Conservation (phyloP, 2,113 vertebrate species). For the Thamnaconus septentrionalis region DNA sequence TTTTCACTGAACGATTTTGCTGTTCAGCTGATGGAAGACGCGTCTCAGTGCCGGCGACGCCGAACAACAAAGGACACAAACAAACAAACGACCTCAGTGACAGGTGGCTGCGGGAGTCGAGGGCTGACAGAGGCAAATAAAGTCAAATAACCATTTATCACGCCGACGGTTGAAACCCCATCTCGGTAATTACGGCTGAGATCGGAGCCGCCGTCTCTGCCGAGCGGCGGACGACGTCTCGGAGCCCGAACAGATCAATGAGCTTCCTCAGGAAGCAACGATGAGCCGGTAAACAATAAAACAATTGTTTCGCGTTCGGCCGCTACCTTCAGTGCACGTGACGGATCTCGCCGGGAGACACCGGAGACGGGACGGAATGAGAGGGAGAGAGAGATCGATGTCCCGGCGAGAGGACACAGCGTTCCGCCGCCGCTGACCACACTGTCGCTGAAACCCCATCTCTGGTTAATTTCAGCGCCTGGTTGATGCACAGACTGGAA, state of each 20-base stretch:
- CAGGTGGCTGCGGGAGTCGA: conserved; percentile 40
- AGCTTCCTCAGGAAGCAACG: conserved; percentile 62
- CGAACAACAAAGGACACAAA: conserved; percentile 36
- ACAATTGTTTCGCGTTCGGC: conserved; percentile 58
- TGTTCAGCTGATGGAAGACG: conserved; percentile 60
- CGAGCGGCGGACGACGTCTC: conserved; percentile 43
- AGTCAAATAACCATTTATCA: conserved; percentile 70
- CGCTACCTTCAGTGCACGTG: conserved; percentile 37
- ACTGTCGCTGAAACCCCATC: too few species aligned
- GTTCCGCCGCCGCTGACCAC: background rate
- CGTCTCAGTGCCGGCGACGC: conserved; percentile 46
- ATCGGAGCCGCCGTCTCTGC: conserved; percentile 60
- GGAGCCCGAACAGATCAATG: conserved; percentile 59
- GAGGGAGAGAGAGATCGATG: conserved; percentile 57
- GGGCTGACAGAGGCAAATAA: conserved; percentile 59
- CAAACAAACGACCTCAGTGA: conserved; percentile 58
- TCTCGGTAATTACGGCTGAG: conserved; percentile 67
- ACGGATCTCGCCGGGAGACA: conserved; percentile 53
- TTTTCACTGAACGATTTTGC: conserved; percentile 62
- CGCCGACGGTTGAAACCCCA: conserved; percentile 62
- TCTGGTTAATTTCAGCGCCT: too few species aligned
- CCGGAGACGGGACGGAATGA: conserved; percentile 48
- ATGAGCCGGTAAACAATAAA: conserved; percentile 61
- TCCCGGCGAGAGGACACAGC: conserved; percentile 34
- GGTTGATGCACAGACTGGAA: too few species aligned